phyloP scores from a whole-genome alignment of 2,797 vertebrate species.

The Galago senegalensis region DNA sequence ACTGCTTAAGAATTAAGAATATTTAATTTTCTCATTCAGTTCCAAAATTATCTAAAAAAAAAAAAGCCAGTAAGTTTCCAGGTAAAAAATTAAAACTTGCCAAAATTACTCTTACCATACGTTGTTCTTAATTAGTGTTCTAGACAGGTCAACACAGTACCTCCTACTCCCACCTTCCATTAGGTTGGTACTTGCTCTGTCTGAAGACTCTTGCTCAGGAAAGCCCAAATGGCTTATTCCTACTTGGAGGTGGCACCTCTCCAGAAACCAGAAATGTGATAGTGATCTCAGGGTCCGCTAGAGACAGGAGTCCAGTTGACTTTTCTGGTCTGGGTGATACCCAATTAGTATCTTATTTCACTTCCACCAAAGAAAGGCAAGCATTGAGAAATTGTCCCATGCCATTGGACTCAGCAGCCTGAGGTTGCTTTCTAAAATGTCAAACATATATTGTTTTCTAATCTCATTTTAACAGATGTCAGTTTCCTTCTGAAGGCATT shows the following conservation, averaged over 20 bases:
- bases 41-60: slow-evolving; percentile 13
- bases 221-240: neutral
- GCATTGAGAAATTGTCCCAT: neutral
- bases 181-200: neutral
- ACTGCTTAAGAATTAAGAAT: slow-evolving; percentile 38
- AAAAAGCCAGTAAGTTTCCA: neutral
- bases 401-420: neutral
- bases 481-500: neutral
- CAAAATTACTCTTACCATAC: slow-evolving; percentile 13
- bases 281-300: neutral
- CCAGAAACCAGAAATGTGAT: neutral
- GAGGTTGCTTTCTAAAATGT: slow-evolving; percentile 20
- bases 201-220: neutral
- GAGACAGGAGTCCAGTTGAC: neutral
- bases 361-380: slow-evolving; percentile 25
- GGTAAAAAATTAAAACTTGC: slow-evolving; percentile 36
- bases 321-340: neutral
- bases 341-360: neutral
- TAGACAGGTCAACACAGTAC: neutral
- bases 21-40: slow-evolving; percentile 59
- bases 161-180: neutral
- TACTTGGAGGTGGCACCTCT: neutral
- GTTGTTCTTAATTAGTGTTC: neutral
- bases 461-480: slow-evolving; percentile 10
- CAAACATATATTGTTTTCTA: slow-evolving; percentile 11